Evolutionary conservation across 2,113 vertebrate species (phyloP).

Genomic region (Malurus cyaneus): DNA sequence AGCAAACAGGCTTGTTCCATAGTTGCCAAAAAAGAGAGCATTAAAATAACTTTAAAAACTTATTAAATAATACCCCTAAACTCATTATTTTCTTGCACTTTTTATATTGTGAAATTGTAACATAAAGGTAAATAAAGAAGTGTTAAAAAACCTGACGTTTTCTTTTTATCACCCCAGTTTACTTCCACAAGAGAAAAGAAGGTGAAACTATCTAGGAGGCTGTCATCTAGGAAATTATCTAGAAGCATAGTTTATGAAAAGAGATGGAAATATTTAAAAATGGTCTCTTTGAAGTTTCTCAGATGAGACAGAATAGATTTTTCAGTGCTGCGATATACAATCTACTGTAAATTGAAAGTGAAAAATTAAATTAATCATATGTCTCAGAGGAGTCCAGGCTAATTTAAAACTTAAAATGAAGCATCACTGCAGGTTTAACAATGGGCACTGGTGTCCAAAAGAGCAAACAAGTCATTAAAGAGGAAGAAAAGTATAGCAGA

Average conservation of each 20-base stretch:
- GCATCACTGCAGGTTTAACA: neutral
- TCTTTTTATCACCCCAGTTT: neutral
- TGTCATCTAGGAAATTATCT: neutral
- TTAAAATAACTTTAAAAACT: neutral
- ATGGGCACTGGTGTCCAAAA: neutral
- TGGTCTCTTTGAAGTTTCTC: neutral
- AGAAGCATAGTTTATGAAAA: neutral
- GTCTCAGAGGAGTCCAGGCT: neutral
- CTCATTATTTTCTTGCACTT: neutral
- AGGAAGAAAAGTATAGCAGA: neutral
- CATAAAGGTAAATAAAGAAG: neutral
- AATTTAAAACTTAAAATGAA: neutral
- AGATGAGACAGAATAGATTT: neutral
- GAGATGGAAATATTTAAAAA: neutral
- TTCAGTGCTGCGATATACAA: neutral
- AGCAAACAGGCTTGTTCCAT: neutral
- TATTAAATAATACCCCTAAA: neutral
- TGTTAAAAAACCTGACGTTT: neutral
- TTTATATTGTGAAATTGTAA: neutral
- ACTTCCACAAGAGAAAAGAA: neutral
- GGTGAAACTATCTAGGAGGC: neutral
- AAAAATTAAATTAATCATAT: neutral
- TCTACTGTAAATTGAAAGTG: neutral
- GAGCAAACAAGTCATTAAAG: neutral
- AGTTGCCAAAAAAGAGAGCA: neutral